Evolutionary conservation across 2,888 invertebrate genomes (phyloP).

Genomic region (Tipula confusa): DNA sequence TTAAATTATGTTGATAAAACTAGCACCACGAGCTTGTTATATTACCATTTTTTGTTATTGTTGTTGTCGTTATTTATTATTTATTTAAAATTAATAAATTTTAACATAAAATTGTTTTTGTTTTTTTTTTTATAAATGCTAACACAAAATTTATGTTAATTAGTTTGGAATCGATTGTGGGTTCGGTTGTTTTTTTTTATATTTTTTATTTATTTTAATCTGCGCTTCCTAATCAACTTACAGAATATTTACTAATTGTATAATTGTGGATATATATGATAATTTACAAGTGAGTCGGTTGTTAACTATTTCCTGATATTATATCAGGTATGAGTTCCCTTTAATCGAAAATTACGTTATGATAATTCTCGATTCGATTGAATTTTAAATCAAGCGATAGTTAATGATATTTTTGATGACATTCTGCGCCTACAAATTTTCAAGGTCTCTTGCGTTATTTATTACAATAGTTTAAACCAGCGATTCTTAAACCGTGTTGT

Average conservation of each 20-base stretch:
- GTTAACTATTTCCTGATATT: no score
- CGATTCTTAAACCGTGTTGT: no score
- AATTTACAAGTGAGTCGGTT: not conserved
- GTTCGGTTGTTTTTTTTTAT: not conserved
- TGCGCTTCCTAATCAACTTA: not conserved
- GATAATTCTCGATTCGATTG: no score
- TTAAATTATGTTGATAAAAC: not conserved
- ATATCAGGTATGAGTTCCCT: no score
- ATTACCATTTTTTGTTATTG: not conserved
- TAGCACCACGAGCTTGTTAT: not conserved
- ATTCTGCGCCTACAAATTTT: no score
- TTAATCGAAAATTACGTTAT: no score
- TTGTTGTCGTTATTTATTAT: no score
- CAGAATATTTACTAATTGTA: not conserved
- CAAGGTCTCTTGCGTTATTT: no score
- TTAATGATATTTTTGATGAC: no score
- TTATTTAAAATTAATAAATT: not conserved
- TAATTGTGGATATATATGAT: not conserved
- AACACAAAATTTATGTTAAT: not conserved
- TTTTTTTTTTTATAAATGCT: not conserved
- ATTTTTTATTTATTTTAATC: no score
- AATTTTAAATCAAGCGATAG: no score
- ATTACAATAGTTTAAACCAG: no score
- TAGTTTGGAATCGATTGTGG: not conserved
- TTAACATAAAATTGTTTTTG: not conserved